phyloP scores from a whole-genome alignment of 2,888 invertebrate species.

The Polyploca ridens region DNA sequence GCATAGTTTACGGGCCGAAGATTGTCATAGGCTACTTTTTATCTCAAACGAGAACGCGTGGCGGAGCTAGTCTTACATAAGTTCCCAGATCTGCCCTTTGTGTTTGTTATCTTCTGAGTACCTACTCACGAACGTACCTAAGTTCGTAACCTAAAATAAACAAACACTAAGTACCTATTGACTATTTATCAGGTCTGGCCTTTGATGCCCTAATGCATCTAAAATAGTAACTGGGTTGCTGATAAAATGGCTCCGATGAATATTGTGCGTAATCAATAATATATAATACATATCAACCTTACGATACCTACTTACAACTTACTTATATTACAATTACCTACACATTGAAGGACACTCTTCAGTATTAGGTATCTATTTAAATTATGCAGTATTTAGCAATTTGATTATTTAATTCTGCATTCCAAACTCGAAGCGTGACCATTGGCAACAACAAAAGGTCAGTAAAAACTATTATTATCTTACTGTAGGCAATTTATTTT shows the following conservation, averaged over 20 bases:
- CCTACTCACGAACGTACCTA: too few relatives aligned
- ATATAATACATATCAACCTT: neutral
- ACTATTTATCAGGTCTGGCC: neutral
- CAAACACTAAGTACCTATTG: neutral
- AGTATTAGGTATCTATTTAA: neutral
- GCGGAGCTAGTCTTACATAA: neutral
- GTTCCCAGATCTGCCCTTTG: too few relatives aligned
- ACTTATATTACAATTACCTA: neutral
- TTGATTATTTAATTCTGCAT: slow-evolving; percentile 10
- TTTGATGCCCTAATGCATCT: slow-evolving; percentile 8
- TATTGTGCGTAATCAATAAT: neutral
- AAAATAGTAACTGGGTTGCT: neutral
- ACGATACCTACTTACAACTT: neutral
- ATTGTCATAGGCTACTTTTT: too few relatives aligned
- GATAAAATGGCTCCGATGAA: neutral
- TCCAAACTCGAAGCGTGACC: slow-evolving; percentile 13
- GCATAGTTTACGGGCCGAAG: too few relatives aligned
- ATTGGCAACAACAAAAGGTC: slow-evolving; percentile 64
- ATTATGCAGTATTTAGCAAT: slow-evolving; percentile 9
- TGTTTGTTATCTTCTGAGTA: neutral
- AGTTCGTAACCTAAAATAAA: neutral
- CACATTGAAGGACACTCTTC: slow-evolving; percentile 1
- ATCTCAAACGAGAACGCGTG: too few relatives aligned
- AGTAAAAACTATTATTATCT: slow-evolving; percentile 52
- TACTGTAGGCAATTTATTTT: slow-evolving; percentile 58